phyloP scores from a whole-genome alignment of 2,113 vertebrate species.

The Chamaea fasciata region DNA sequence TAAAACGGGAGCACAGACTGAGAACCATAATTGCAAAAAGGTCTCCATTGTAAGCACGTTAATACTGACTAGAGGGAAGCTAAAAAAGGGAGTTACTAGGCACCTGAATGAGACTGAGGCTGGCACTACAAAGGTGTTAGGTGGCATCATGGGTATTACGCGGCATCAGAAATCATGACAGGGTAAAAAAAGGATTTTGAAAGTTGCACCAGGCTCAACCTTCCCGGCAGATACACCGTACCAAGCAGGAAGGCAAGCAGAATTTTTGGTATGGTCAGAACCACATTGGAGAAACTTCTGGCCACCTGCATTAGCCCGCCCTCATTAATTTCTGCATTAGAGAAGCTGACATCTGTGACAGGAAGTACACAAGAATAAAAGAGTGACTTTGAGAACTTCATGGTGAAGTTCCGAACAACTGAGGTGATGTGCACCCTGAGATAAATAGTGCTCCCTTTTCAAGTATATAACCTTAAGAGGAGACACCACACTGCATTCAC shows the following conservation, averaged over 20 bases:
- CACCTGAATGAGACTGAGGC: background rate
- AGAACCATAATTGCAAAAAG: background rate
- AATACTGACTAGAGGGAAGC: background rate
- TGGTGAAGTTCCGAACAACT: background rate
- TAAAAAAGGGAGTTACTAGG: background rate
- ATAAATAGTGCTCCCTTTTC: background rate
- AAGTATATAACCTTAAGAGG: background rate
- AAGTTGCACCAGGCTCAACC: background rate
- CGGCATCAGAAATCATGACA: background rate
- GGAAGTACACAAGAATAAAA: background rate
- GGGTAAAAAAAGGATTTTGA: background rate
- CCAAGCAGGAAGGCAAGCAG: background rate
- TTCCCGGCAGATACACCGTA: background rate
- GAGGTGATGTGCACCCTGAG: background rate
- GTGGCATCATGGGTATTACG: rapidly evolving
- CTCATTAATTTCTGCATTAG: background rate
- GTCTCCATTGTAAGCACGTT: background rate
- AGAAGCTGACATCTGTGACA: background rate
- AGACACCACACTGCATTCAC: background rate
- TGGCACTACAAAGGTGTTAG: rapidly evolving
- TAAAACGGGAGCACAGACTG: background rate
- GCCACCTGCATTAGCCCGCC: background rate
- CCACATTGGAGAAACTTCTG: background rate
- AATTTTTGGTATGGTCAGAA: background rate
- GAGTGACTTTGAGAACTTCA: background rate